Evolutionary conservation across 2,888 invertebrate species (phyloP), one percentile per base, ranked within the genome.

Genomic region (Oegoconia quadripuncta): DNA sequence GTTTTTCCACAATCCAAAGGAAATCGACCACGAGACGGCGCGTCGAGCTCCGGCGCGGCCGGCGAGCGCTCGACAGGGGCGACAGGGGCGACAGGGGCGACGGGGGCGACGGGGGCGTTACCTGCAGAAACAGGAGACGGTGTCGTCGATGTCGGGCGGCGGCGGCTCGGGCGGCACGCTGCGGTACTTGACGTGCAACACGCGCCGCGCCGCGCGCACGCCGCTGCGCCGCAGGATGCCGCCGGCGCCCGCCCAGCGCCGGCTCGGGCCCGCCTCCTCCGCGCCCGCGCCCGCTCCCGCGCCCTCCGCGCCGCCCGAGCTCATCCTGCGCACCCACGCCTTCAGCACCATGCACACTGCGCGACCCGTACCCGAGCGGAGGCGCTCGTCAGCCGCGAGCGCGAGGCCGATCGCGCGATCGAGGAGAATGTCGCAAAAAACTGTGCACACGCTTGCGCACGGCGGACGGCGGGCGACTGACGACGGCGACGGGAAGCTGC

Each of bases 61-160:
- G 20, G 3, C 20, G 20, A 20, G 20, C 36, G 28, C 32, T 26
- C 5, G 17, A 31, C 30, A 33, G 25, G 37, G n/a, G n/a, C n/a
- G n/a, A n/a, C n/a, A n/a, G n/a, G n/a, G n/a, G n/a, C n/a, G n/a
- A n/a, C n/a, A n/a, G n/a, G n/a, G n/a, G n/a, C n/a, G n/a, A n/a
- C n/a, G n/a, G n/a, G n/a, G n/a, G n/a, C n/a, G n/a, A n/a, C 34
- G 32, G 29, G 25, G 14, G 1, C 15, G 11, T 17, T 86, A 93
- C 93, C 93, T 93, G 91, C 94, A 93, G 82, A 94, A 94, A 74
- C 94, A 94, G 62, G 92, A 92, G 74, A 93, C 93, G 44, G 93
- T 93, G 54, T 92, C 91, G 72, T 93, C 93, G 56, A 91, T 72
- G 52, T 92, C 90, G 55, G 91, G 75, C 46, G 90, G 89, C 46